These are phyloP conservation scores for Rana temporaria DNA, from an alignment of 2,113 vertebrate species.

Conservation along the genomic window DNA sequence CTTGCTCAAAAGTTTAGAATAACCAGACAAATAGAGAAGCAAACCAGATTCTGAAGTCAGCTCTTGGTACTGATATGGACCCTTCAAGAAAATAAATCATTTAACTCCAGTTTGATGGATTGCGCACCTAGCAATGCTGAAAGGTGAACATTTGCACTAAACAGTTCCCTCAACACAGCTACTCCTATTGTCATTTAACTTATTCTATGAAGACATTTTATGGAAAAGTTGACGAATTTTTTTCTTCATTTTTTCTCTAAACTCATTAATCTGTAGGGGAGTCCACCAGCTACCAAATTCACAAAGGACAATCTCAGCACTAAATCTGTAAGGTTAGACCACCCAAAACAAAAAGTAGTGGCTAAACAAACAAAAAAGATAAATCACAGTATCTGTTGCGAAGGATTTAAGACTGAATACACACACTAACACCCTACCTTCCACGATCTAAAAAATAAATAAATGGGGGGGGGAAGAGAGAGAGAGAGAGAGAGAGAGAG, in stretches of 20 bases:
- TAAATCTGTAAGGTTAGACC: constrained; percentile 65
- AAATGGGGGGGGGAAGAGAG: too few relatives aligned
- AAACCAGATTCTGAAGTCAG: background rate
- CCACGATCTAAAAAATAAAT: background rate
- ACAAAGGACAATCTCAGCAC: constrained; percentile 53
- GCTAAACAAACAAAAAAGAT: constrained; percentile 60
- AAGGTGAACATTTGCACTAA: background rate
- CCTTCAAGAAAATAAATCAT: background rate
- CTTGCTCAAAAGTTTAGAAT: background rate
- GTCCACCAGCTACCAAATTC: background rate
- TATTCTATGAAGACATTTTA: constrained; percentile 6
- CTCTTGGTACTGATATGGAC: too few relatives aligned
- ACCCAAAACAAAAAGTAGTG: constrained; percentile 62
- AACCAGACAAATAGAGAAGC: background rate
- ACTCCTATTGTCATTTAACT: background rate
- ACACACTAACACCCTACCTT: background rate
- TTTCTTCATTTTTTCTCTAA: too few relatives aligned
- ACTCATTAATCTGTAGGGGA: constrained; percentile 26
- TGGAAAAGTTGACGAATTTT: constrained; percentile 46
- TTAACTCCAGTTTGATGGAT: constrained; percentile 65
- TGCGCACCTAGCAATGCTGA: constrained; percentile 72
- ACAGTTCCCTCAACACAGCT: background rate
- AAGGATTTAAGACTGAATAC: constrained; percentile 57
- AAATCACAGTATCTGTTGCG: constrained; percentile 47
- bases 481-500: too few relatives aligned